These are phyloP conservation scores for Lagopus muta DNA, from an alignment of 2,113 vertebrate genomes.

Conservation along the genomic window DNA sequence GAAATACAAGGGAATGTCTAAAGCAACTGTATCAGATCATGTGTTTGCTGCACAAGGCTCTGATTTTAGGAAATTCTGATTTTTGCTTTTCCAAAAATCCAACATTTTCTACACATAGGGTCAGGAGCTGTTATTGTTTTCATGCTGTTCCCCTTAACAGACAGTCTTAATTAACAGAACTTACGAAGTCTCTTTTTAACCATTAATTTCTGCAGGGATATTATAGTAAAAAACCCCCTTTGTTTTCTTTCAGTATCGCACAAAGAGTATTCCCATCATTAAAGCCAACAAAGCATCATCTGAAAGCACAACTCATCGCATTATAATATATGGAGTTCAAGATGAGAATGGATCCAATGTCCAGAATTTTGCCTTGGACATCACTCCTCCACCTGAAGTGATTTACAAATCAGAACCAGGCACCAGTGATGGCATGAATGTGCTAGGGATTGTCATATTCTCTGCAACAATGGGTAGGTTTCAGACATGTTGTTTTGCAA, in stretches of 20 bases:
- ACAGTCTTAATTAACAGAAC: not conserved
- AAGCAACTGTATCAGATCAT: not conserved
- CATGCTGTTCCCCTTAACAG: not conserved
- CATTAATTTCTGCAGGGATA: not conserved
- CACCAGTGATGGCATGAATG: constrained; percentile 96
- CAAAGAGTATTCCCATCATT: constrained; percentile 86
- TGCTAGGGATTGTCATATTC: constrained; percentile 98
- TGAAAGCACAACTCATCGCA: constrained; percentile 81
- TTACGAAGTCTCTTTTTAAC: not conserved
- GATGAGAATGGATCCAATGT: constrained; percentile 90
- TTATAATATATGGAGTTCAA: constrained; percentile 91
- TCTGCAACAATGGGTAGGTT: constrained; percentile 96
- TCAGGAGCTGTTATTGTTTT: not conserved
- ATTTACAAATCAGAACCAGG: constrained; percentile 91
- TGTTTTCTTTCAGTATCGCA: constrained; percentile 87
- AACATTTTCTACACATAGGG: not conserved
- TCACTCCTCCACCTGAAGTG: constrained; percentile 92
- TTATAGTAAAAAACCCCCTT: not conserved
- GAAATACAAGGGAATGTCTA: not conserved
- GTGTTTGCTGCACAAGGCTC: not conserved
- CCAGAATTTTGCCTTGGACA: constrained; percentile 94
- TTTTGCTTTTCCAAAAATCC: not conserved
- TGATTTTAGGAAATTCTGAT: not conserved
- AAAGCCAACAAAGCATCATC: constrained; percentile 81
- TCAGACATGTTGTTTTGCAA: not conserved